Evolutionary conservation across 1,140 invertebrate genomes (phyloP).

Genomic region (Drosophila sp.): DNA sequence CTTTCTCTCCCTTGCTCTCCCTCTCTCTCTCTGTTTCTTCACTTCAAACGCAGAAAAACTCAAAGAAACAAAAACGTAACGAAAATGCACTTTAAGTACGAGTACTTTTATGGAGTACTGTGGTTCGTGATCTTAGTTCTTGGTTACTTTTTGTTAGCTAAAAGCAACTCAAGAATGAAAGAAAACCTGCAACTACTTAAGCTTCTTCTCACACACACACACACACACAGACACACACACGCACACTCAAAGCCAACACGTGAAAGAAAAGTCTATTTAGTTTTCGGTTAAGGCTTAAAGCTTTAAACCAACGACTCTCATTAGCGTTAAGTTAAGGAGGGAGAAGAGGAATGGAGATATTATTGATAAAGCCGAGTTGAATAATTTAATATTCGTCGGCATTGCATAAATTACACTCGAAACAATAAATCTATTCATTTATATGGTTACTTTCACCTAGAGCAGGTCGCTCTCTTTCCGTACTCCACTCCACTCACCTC

Average conservation of each 20-base stretch:
- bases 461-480: background rate
- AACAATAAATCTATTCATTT: constrained; percentile 72
- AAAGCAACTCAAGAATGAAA: constrained; percentile 48
- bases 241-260: background rate
- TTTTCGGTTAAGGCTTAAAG: constrained; percentile 6
- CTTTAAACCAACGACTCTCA: constrained; percentile 43
- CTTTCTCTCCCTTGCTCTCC: constrained; percentile 8
- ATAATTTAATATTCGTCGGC: constrained; percentile 69
- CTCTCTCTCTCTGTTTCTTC: constrained; percentile 27
- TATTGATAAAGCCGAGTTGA: constrained; percentile 65
- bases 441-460: constrained; percentile 49
- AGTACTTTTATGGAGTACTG: constrained; percentile 62
- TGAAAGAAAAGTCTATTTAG: constrained; percentile 16
- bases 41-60: constrained; percentile 44
- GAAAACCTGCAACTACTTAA: constrained; percentile 44
- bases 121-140: constrained; percentile 40
- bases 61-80: constrained; percentile 16
- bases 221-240: constrained; percentile 12
- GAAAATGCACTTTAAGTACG: constrained; percentile 71
- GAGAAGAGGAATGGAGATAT: constrained; percentile 4
- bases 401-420: constrained; percentile 66
- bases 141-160: constrained; percentile 53
- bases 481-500: background rate
- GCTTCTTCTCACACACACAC: constrained; percentile 27
- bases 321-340: constrained; percentile 32